Evolutionary conservation across 2,797 vertebrate species (phyloP), one percentile per base, ranked within the genome.

Genomic region (Gymnoscopelus braueri): DNA sequence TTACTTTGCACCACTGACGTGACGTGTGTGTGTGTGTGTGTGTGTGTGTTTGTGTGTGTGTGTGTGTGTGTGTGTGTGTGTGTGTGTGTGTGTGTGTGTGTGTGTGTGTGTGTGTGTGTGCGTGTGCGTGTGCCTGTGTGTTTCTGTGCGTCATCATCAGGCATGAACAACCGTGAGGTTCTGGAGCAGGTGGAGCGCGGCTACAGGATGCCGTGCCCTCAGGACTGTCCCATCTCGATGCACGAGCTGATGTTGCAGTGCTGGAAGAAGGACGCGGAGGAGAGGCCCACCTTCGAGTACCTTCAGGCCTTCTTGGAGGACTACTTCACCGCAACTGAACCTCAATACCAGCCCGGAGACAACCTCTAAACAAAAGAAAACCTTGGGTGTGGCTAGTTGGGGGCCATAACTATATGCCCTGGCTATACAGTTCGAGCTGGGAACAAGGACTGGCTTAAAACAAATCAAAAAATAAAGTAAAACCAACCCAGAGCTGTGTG

Each of bases 81-180:
- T 54, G 26, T 65, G 63, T 65, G 14, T 54, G 50, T 55, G 13
- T 60, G 32, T 60, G 32, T 47, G 39, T 47, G 29, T 47, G 32
- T 47, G 58, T 9, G 14, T 60, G 26, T 10, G 24, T 35, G 4
- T 51, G 49, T 59, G 29, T 47, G 58, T 77, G 48, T 67, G 29
- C 56, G 57, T 24, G 23, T 63, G 15, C 50, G 5, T 61, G 47
- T 19, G 19, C 19, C 19, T 53, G 35, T 15, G 24, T 53, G 57
- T 48, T 3, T 55, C 24, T n/a, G 5, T 62, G 60, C 74, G 59
- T 69, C 0, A 0, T 49, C 50, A 56, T 4, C 81, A 99, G 97
- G 97, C 77, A 98, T 99, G 97, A 98, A 97, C 85, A 99, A 99
- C 92, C 95, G 97, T 0, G 97, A 99, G 92, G 97, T 99, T 69